Evolutionary conservation across 2,888 invertebrate genomes (phyloP), one percentile per base, ranked within the genome.

Genomic region (Phoenoteleia sp.): DNA sequence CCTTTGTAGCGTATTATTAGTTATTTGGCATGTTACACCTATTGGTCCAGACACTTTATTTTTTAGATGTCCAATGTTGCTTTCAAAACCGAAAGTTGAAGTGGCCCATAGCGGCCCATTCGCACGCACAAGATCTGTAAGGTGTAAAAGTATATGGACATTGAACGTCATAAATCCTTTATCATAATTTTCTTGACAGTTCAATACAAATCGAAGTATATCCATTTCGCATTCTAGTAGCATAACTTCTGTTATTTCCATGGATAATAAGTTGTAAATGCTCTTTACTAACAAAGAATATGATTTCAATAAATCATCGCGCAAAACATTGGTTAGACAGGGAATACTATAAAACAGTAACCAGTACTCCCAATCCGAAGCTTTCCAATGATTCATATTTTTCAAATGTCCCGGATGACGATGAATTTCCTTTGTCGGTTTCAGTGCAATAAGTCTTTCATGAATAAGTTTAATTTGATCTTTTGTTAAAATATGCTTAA

Each of bases 321-420:
- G 21, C 1, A 87, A 33, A 49, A 81, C 62, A 2, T 62, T 67
- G 13, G n/a, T 19, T 23, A 84, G 69, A 54, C 71, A 6, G 75
- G 87, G 11, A n/a, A 86, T 39, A 39, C 84, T 85, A 36, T 77
- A 86, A 62, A 64, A 64, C 9, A 86, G 6, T 0, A 86, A 58
- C 76, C 83, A 86, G 3, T 62, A 85, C 54, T 71, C 71, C 67
- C 84, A 84, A 17, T 86, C 84, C 0, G 79, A 45, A n/a, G 84
- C 83, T 45, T 81, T 85, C 69, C 80, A 80, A 15, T 23, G 42
- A 58, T 72, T 80, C 0, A 19, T 11, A 15, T 42, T 54, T n/a
- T 75, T 75, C 47, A 64, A 11, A 15, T 15, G 19, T 66, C 29
- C n/a, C n/a, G 86, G 81, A 13, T 58, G 54, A 4, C 81, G 69